Evolutionary conservation across 2,797 vertebrate species (phyloP).

Genomic region (Eidolon dupreanum): DNA sequence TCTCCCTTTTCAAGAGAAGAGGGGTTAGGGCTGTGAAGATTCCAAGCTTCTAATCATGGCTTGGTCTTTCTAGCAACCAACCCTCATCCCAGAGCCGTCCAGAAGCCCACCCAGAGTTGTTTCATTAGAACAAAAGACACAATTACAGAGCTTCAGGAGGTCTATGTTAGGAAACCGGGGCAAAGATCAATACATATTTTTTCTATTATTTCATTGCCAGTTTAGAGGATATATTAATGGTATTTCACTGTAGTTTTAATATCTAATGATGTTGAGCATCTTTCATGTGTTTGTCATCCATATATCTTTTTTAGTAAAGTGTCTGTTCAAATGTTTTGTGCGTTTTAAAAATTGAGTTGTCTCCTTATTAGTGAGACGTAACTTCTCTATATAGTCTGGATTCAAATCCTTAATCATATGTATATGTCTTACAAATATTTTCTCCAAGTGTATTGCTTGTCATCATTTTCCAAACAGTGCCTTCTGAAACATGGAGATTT

Average conservation of each 20-base stretch:
- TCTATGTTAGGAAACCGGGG: neutral
- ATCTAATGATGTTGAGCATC: neutral
- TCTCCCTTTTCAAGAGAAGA: neutral
- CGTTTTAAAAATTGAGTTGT: neutral
- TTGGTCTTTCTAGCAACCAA: neutral
- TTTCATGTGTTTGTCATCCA: neutral
- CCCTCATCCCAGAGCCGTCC: neutral
- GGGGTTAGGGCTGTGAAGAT: neutral
- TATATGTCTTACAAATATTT: neutral
- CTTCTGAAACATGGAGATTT: neutral
- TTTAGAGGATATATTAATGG: neutral
- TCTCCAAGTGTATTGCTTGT: neutral
- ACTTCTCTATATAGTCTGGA: neutral
- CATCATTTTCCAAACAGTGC: neutral
- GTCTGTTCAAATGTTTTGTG: neutral
- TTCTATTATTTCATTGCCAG: neutral
- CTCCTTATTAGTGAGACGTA: neutral
- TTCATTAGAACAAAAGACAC: neutral
- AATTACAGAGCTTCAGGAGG: neutral
- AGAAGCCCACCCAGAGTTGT: neutral
- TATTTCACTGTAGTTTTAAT: neutral
- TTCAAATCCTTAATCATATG: conserved; percentile 28
- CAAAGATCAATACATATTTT: neutral
- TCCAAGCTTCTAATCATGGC: neutral
- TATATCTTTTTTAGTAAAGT: neutral